These are phyloP conservation scores for Pristiophorus japonicus DNA, from an alignment of 2,113 vertebrate species.

Conservation along the genomic window DNA sequence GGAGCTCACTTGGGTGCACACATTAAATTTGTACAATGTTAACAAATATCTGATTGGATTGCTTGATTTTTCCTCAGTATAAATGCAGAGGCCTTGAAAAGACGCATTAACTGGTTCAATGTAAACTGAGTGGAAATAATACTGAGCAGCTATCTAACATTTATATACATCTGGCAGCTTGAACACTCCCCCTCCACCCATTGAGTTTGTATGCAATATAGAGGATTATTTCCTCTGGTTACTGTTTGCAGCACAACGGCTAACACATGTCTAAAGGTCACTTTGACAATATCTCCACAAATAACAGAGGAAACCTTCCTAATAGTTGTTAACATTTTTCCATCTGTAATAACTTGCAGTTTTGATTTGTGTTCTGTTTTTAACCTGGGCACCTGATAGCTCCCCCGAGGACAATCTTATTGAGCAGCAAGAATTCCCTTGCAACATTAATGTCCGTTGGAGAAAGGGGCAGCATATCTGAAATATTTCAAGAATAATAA, in stretches of 20 bases:
- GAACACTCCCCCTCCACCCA: background rate
- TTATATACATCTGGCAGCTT: background rate
- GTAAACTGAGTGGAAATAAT: background rate
- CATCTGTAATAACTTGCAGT: background rate
- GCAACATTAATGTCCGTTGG: background rate
- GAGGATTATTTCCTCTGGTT: background rate
- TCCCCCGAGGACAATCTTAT: background rate
- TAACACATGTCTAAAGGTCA: background rate
- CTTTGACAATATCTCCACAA: background rate
- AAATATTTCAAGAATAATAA: background rate
- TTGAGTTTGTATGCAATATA: background rate
- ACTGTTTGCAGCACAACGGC: background rate
- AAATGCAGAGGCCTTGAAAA: background rate
- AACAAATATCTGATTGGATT: background rate
- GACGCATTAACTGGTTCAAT: background rate
- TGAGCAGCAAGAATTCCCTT: background rate
- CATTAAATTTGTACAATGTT: background rate
- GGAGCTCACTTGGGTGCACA: background rate
- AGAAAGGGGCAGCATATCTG: background rate
- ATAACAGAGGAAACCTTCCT: background rate
- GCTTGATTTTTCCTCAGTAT: background rate
- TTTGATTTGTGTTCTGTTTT: constrained; percentile 3
- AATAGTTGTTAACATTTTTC: background rate
- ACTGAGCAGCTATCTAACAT: background rate
- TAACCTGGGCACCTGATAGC: background rate